Percentiles rank a stretch among this genome's conserved stretches.
These are phyloP conservation scores for Acronicta aceris DNA, from an alignment of 2,888 invertebrate species.

Conservation along the genomic window DNA sequence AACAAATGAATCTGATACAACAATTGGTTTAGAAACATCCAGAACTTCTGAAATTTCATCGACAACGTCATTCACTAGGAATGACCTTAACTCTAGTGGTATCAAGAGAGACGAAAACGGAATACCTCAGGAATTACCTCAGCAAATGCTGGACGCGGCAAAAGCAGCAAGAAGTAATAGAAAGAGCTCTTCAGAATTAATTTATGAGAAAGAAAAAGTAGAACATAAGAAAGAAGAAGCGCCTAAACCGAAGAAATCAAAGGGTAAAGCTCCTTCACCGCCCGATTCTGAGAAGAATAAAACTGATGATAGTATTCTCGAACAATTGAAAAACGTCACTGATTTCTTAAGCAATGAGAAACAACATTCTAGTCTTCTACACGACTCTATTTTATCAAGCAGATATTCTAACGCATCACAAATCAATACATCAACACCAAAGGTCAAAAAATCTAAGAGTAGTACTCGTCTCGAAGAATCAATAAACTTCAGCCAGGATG, in stretches of 20 bases:
- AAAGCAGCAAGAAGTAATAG: constrained; percentile 92
- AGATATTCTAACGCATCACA: constrained; percentile 67
- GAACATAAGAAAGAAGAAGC: constrained; percentile 77
- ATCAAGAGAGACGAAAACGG: constrained; percentile 90
- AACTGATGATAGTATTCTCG: constrained; percentile 84
- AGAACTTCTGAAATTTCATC: constrained; percentile 75
- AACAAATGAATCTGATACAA: constrained; percentile 77
- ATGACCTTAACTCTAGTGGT: constrained; percentile 88
- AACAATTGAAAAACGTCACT: constrained; percentile 78
- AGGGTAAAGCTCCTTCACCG: constrained; percentile 93
- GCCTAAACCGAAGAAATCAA: constrained; percentile 88
- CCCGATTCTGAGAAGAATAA: constrained; percentile 88
- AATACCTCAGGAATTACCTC: constrained; percentile 92
- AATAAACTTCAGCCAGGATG: constrained; percentile 85
- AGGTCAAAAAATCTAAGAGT: constrained; percentile 79
- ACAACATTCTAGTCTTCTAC: constrained; percentile 78
- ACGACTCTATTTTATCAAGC: constrained; percentile 68
- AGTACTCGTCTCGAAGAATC: constrained; percentile 78
- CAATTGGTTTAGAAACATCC: constrained; percentile 69
- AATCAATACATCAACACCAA: constrained; percentile 86
- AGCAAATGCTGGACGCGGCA: constrained; percentile 92
- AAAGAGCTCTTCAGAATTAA: constrained; percentile 84
- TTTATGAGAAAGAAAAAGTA: constrained; percentile 73
- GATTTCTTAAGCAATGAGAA: constrained; percentile 83
- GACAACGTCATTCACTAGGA: constrained; percentile 76